These are phyloP conservation scores for Watsonalla binaria DNA, from an alignment of 2,888 invertebrate genomes.

Conservation along the genomic window DNA sequence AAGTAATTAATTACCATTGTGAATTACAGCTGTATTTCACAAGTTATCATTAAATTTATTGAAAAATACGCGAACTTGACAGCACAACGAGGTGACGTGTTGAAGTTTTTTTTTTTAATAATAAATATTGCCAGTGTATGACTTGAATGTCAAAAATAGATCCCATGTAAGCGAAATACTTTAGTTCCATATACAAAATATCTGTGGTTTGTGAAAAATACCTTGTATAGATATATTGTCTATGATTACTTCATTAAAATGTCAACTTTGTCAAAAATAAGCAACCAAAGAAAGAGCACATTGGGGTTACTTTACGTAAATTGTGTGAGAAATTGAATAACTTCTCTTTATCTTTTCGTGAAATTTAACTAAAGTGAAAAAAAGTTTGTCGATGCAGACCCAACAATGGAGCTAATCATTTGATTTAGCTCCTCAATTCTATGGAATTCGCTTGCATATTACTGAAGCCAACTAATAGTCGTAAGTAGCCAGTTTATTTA, in stretches of 20 bases:
- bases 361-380: conserved; percentile 21
- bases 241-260: conserved; percentile 14
- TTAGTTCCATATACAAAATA: background rate
- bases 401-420: conserved; percentile 47
- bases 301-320: conserved; percentile 36
- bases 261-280: conserved; percentile 49
- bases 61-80: conserved; percentile 28
- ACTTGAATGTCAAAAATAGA: background rate
- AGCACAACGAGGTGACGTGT: conserved; percentile 57
- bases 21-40: conserved; percentile 15
- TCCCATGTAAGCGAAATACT: background rate
- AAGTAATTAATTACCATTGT: conserved; percentile 50
- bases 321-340: conserved; percentile 26
- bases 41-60: conserved; percentile 31
- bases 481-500: conserved; percentile 52
- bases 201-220: background rate
- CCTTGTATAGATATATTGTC: background rate
- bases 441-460: conserved; percentile 58
- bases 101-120: conserved; percentile 27
- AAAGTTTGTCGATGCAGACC: conserved; percentile 18
- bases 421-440: conserved; percentile 47
- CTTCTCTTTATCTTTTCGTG: conserved; percentile 17
- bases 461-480: conserved; percentile 52
- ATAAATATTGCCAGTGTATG: conserved; percentile 12
- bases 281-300: conserved; percentile 30